These are phyloP conservation scores for Synergus itoensis DNA, from an alignment of 2,888 invertebrate genomes.

Conservation along the genomic window DNA sequence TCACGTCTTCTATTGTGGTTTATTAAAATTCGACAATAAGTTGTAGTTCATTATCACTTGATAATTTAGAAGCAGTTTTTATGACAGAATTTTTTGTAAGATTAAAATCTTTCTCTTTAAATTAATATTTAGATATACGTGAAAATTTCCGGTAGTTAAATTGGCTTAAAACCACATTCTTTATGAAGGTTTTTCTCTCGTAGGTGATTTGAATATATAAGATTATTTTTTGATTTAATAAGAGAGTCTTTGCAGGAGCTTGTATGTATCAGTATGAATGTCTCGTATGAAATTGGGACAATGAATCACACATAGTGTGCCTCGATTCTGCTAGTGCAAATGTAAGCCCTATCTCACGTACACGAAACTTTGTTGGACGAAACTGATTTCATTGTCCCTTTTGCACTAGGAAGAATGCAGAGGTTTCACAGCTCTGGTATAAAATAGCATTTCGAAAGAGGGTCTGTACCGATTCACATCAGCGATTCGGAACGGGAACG, in stretches of 20 bases:
- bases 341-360: slow-evolving; percentile 1
- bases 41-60: too few relatives aligned
- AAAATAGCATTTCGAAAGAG: slow-evolving; percentile 19
- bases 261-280: background rate
- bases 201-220: too few relatives aligned
- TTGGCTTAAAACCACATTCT: too few relatives aligned
- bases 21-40: too few relatives aligned
- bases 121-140: too few relatives aligned
- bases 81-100: too few relatives aligned
- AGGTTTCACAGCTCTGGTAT: slow-evolving; percentile 8
- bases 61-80: too few relatives aligned
- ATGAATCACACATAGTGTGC: background rate
- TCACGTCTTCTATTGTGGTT: too few relatives aligned
- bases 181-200: too few relatives aligned
- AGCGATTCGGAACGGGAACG: slow-evolving; percentile 5
- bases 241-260: background rate
- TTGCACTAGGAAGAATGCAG: slow-evolving; percentile 5
- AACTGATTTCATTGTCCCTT: slow-evolving; percentile 25
- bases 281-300: background rate
- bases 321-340: slow-evolving; percentile 20
- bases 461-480: slow-evolving; percentile 17
- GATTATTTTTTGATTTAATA: background rate
- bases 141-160: too few relatives aligned
- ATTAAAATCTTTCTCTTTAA: too few relatives aligned
- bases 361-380: slow-evolving; percentile 10